These are phyloP conservation scores for Myotis yumanensis DNA, from an alignment of 2,113 vertebrate species.

Conservation along the genomic window DNA sequence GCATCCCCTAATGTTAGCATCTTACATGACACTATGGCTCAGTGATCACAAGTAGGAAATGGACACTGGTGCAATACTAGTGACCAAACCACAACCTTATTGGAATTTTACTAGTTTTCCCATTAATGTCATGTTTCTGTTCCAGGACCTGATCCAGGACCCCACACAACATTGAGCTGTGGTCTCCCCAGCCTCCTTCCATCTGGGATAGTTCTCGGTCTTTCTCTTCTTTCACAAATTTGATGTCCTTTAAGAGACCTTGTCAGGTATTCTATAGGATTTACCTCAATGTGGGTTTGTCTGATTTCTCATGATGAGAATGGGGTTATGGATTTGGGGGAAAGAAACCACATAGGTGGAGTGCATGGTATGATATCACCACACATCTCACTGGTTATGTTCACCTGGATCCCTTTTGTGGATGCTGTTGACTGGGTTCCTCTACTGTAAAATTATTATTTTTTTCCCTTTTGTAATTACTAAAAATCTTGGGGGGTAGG, in stretches of 20 bases:
- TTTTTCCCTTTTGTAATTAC: not conserved
- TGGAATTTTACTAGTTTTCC: not conserved
- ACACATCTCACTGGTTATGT: not conserved
- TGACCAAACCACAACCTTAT: not conserved
- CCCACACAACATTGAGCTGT: not conserved
- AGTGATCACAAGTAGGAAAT: not conserved
- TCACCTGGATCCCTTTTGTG: not conserved
- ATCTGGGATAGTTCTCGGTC: not conserved
- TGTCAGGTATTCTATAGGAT: not conserved
- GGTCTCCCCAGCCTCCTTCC: not conserved
- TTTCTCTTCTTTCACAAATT: not conserved
- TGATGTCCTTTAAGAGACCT: not conserved
- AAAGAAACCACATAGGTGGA: not conserved
- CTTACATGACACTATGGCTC: not conserved
- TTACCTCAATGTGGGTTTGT: not conserved
- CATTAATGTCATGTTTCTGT: not conserved
- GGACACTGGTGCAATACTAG: not conserved
- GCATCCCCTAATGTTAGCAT: not conserved
- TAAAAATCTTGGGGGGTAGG: not conserved
- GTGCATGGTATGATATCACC: not conserved
- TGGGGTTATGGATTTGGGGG: not conserved
- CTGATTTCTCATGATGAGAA: not conserved
- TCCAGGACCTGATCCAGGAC: not conserved
- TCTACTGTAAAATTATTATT: not conserved
- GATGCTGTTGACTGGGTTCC: not conserved